phyloP scores from a whole-genome alignment of 2,797 vertebrate species.

The Rallus crepitans region DNA sequence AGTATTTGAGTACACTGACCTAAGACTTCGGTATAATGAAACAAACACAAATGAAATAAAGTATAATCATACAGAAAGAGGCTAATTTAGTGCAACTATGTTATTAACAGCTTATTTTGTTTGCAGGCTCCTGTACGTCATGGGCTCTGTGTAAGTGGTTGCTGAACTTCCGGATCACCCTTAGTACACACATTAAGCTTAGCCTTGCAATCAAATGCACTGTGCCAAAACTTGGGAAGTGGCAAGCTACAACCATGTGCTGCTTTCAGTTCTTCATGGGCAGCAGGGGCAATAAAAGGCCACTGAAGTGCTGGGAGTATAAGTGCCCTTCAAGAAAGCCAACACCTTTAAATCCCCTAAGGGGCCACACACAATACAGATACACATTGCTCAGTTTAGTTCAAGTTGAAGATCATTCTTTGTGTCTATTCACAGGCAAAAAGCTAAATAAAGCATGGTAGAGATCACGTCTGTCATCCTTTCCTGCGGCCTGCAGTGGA shows the following conservation, averaged over 20 bases:
- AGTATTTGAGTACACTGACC: background rate
- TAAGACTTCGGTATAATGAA: background rate
- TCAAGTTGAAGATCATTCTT: background rate
- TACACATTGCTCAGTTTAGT: background rate
- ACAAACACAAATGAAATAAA: background rate
- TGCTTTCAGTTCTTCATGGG: background rate
- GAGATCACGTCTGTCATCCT: background rate
- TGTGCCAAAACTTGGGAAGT: background rate
- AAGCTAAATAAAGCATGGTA: background rate
- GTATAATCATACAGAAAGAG: background rate
- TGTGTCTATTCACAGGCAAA: background rate
- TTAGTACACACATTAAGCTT: background rate
- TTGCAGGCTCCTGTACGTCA: background rate
- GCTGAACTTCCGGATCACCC: background rate
- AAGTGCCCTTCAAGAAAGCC: background rate
- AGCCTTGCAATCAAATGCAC: background rate
- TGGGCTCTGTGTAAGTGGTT: background rate
- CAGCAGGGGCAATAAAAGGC: background rate
- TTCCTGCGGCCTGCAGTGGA: fast-evolving
- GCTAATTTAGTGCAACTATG: background rate
- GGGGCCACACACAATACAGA: background rate
- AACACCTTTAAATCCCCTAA: background rate
- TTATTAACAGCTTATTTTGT: background rate
- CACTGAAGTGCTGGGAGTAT: background rate
- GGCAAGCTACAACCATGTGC: background rate